These are phyloP conservation scores for Phataginus tricuspis DNA, from an alignment of 2,797 vertebrate species.

Conservation along the genomic window DNA sequence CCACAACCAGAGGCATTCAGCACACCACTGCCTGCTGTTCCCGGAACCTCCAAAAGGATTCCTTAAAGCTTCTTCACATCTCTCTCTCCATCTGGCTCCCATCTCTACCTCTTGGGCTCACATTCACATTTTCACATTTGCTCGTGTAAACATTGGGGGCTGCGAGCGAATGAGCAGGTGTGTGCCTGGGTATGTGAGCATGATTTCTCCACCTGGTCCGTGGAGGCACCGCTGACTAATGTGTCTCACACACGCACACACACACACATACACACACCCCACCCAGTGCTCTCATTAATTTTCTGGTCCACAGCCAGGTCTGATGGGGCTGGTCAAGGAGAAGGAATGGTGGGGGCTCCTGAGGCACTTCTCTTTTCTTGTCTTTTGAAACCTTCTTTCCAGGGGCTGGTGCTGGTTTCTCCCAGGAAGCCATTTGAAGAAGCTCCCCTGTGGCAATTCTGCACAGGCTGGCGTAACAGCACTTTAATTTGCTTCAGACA, in stretches of 20 bases:
- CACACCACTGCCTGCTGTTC: background rate
- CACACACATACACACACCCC: background rate
- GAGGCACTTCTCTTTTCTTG: background rate
- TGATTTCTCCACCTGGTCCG: conserved; percentile 28
- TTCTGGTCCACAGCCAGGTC: conserved; percentile 27
- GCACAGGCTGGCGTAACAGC: background rate
- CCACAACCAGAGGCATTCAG: background rate
- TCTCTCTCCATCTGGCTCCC: background rate
- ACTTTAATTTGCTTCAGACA: background rate
- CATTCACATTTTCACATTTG: conserved; percentile 19
- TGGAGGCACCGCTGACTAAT: background rate
- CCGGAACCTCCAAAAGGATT: background rate
- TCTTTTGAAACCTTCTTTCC: conserved; percentile 35
- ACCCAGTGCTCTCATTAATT: background rate
- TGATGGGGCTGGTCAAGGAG: conserved; percentile 6
- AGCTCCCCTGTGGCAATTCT: background rate
- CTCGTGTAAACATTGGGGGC: background rate
- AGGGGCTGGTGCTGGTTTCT: background rate
- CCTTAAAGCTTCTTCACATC: conserved; percentile 23
- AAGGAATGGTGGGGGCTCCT: background rate
- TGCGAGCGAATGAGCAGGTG: background rate
- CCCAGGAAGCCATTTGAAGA: background rate
- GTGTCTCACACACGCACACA: background rate
- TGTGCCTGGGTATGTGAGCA: background rate
- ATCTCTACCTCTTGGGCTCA: background rate